Conservation (phyloP, 2,113 vertebrate species). For the Proterorhinus semilunaris region DNA sequence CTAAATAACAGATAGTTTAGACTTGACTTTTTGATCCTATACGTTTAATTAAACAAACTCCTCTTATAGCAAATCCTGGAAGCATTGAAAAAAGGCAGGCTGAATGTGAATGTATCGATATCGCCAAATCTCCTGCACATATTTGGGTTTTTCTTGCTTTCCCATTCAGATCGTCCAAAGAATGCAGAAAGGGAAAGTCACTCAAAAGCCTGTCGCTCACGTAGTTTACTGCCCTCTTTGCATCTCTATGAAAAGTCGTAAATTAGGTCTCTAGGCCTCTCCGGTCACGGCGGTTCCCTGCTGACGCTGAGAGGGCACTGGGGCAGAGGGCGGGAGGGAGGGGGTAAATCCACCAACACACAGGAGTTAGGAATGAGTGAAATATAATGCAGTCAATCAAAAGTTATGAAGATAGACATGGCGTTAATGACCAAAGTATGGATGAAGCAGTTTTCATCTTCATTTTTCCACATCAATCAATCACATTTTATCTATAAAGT, state of each 20-base stretch:
- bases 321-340: conserved; percentile 28
- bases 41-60: background rate
- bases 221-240: conserved; percentile 66
- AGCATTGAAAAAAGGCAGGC: too few relatives aligned
- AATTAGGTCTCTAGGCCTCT: conserved; percentile 46
- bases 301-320: conserved; percentile 23
- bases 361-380: background rate
- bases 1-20: background rate
- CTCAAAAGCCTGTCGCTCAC: conserved; percentile 44
- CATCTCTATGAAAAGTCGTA: conserved; percentile 68
- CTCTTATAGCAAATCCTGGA: background rate
- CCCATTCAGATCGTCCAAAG: background rate
- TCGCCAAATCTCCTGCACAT: too few relatives aligned
- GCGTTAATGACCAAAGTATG: too few relatives aligned
- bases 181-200: background rate
- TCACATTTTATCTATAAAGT: too few relatives aligned
- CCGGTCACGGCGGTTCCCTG: conserved; percentile 15
- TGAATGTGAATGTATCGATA: too few relatives aligned
- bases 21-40: background rate
- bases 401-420: background rate
- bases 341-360: background rate
- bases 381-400: background rate
- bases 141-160: background rate
- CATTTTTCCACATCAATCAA: too few relatives aligned
- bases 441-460: too few relatives aligned